Conservation (phyloP, 1,140 invertebrate genomes). For the Ceratosolen fusciceps region DNA sequence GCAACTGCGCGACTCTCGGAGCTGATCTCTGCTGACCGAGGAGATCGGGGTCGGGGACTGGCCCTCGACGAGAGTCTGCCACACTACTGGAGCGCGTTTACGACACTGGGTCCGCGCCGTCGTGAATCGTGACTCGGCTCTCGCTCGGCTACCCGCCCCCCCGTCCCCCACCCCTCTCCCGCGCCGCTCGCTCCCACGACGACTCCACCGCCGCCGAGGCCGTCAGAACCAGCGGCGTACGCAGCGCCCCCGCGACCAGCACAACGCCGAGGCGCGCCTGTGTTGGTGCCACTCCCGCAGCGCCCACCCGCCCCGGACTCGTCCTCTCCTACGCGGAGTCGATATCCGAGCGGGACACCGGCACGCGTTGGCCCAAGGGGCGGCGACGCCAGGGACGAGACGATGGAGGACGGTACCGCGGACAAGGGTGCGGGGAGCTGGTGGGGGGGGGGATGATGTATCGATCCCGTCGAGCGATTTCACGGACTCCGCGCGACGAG, state of each 20-base stretch:
- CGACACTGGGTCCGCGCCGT: conserved; percentile 32
- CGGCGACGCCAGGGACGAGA: too few relatives aligned
- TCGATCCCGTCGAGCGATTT: background rate
- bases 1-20: too few relatives aligned
- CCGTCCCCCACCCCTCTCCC: background rate
- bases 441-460: background rate
- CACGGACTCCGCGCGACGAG: background rate
- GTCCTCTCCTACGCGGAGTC: conserved; percentile 9
- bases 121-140: background rate
- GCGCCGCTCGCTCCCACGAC: background rate
- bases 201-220: too few relatives aligned
- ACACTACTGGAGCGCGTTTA: conserved; percentile 38
- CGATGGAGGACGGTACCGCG: too few relatives aligned
- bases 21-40: background rate
- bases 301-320: background rate
- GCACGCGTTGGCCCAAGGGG: background rate
- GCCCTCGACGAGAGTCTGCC: background rate
- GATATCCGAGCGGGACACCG: conserved; percentile 40
- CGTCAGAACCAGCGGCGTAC: too few relatives aligned
- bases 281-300: conserved; percentile 38
- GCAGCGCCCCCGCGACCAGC: background rate
- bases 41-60: background rate
- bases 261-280: background rate
- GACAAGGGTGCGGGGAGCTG: too few relatives aligned
- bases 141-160: background rate